phyloP scores from a whole-genome alignment of 2,888 invertebrate species.

The Erpobdella octoculata region DNA sequence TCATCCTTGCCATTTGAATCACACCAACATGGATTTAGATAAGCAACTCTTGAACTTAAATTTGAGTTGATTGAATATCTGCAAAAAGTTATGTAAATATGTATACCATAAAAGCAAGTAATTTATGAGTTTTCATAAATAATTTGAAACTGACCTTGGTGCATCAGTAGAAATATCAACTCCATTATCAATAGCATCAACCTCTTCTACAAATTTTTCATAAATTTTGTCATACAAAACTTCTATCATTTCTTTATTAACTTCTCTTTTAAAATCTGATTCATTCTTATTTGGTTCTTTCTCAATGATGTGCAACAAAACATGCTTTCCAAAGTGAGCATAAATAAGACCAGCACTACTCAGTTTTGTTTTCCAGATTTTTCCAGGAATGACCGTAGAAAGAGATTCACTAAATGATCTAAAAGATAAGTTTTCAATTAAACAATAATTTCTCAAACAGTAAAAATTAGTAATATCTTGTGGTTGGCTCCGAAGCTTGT shows the following conservation, averaged over 20 bases:
- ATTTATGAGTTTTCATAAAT: neutral
- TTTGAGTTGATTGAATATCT: slow-evolving; percentile 71
- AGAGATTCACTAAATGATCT: slow-evolving; percentile 53
- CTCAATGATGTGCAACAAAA: slow-evolving; percentile 49
- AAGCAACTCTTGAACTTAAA: slow-evolving; percentile 66
- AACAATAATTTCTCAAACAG: neutral
- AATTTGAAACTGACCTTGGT: slow-evolving; percentile 41
- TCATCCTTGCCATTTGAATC: slow-evolving; percentile 45
- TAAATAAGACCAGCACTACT: slow-evolving; percentile 92
- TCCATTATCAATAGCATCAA: slow-evolving; percentile 97
- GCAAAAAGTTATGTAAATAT: neutral
- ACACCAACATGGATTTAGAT: slow-evolving; percentile 77
- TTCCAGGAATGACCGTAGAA: slow-evolving; percentile 44
- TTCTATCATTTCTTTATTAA: slow-evolving; percentile 41
- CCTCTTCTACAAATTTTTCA: slow-evolving; percentile 76
- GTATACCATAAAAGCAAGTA: too few species aligned
- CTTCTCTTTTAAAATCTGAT: slow-evolving; percentile 30
- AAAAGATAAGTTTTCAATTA: slow-evolving; percentile 22
- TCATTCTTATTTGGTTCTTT: neutral
- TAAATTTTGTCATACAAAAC: slow-evolving; percentile 62
- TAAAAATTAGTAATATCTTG: neutral
- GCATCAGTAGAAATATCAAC: slow-evolving; percentile 67
- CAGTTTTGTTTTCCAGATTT: slow-evolving; percentile 60
- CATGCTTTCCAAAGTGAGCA: slow-evolving; percentile 74
- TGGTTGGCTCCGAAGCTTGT: too few species aligned